Base-by-base conservation (phyloP, 2,888 invertebrate genomes). In the Eledona agricola region DNA sequence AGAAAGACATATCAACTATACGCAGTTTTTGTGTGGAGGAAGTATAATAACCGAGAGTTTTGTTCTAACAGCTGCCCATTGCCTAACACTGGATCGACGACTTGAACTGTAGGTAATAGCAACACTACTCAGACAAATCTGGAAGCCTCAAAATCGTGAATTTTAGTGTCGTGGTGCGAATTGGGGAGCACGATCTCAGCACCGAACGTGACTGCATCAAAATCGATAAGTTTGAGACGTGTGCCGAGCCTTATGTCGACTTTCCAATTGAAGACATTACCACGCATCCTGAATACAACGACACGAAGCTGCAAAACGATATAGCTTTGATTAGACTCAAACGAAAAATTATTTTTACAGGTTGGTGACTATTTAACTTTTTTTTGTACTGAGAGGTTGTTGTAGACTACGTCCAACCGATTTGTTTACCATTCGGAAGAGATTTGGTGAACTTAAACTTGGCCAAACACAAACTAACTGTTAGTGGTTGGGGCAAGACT, bases 401-500 rank as follows among this genome's bases (percentile, higher is more conserved):
- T 72, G 32, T 77, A 66, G 68, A 61, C 10, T 79, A 68, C 40
- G 75, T 77, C 2, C 71, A 70, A 46, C 77, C 80, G 0, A 74
- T 81, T 58, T 81, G 81, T 55, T 53, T 81, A 40, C 81, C 81
- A 1, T 64, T 72, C 20, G 58, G 60, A 38, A 73, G 73, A 12
- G 11, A 55, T 9, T 45, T 59, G 9, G 57, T 58, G 13, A 37
- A 45, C 9, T 43, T 12, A 10, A 45, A 60, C 32, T 32, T 63
- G 12, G 47, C 56, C 5, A 56, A 46, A 25, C 57, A 73, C 57
- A 75, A 78, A 59, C 81, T 85, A 62, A 80, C 81, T 22, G 85
- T 87, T 1, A 86, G 87, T 6, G 90, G 89, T 0, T 90, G 89
- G 89, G 89, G 89, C 3, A 38, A 51, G 26, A 50, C 45, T 7